phyloP scores from a whole-genome alignment of 2,888 invertebrate genomes.

The Ectobius pallidus region DNA sequence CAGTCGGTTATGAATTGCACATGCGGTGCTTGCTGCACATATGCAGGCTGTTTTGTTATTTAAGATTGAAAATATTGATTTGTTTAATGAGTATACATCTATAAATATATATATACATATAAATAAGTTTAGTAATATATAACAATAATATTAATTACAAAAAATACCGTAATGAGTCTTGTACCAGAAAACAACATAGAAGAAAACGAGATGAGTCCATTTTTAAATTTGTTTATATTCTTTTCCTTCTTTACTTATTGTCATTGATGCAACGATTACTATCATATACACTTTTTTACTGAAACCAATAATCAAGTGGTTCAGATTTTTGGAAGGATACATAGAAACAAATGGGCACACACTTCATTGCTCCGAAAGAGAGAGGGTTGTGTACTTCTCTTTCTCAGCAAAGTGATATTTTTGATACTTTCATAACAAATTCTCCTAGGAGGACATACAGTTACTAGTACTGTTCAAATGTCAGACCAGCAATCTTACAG shows the following conservation, averaged over 20 bases:
- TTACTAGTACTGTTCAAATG: background rate
- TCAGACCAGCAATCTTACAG: background rate
- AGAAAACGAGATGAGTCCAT: background rate
- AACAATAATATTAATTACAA: conserved; percentile 17
- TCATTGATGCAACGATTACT: conserved; percentile 24
- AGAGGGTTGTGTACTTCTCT: background rate
- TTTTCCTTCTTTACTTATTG: conserved; percentile 10
- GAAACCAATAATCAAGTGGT: conserved; percentile 11
- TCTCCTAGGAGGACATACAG: conserved; percentile 32
- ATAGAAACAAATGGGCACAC: conserved; percentile 29
- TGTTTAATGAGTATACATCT: conserved; percentile 26
- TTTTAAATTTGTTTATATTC: conserved; percentile 20
- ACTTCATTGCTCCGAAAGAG: conserved; percentile 30
- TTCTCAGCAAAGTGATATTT: conserved; percentile 55
- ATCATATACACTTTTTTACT: conserved; percentile 7
- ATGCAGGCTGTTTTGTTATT: background rate
- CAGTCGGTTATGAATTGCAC: background rate
- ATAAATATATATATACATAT: conserved; percentile 24
- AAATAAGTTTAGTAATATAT: conserved; percentile 23
- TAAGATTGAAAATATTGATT: conserved; percentile 10
- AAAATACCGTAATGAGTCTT: conserved; percentile 19
- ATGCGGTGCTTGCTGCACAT: background rate
- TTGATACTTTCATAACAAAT: conserved; percentile 62
- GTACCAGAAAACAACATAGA: conserved; percentile 24
- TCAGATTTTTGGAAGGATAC: conserved; percentile 12